Conservation (phyloP, 2,888 invertebrate genomes). For the Balanococcus diminutus region DNA sequence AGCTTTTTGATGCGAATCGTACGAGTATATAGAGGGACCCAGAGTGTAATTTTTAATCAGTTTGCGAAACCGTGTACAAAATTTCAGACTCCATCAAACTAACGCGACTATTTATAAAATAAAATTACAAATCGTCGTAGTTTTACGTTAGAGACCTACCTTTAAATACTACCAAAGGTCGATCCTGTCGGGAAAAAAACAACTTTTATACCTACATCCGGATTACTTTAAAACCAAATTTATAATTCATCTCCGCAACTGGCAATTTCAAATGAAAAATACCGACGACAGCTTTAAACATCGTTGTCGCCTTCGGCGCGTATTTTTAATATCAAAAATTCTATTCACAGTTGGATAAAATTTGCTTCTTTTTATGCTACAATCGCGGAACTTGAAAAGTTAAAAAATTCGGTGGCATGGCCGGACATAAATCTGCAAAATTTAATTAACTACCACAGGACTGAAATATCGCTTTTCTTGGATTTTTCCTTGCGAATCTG, state of each 20-base stretch:
- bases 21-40: not conserved
- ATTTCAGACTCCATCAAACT: not conserved
- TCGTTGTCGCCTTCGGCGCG: not conserved
- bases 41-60: slow-evolving; percentile 7
- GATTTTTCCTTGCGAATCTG: not conserved
- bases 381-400: not conserved
- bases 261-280: not conserved
- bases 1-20: not conserved
- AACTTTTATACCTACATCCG: not conserved
- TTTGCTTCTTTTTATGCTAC: not conserved
- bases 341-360: not conserved
- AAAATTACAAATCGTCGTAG: not conserved
- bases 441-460: not conserved
- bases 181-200: not conserved
- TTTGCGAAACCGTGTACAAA: not conserved
- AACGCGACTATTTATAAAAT: not conserved
- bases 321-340: not conserved
- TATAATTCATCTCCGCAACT: not conserved
- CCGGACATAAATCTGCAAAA: not conserved
- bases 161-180: not conserved
- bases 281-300: not conserved
- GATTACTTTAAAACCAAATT: not conserved
- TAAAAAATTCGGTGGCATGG: not conserved
- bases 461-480: not conserved
- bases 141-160: too few species aligned